Conservation (phyloP, 2,888 invertebrate genomes). For the Noctuana brunneofusca region DNA sequence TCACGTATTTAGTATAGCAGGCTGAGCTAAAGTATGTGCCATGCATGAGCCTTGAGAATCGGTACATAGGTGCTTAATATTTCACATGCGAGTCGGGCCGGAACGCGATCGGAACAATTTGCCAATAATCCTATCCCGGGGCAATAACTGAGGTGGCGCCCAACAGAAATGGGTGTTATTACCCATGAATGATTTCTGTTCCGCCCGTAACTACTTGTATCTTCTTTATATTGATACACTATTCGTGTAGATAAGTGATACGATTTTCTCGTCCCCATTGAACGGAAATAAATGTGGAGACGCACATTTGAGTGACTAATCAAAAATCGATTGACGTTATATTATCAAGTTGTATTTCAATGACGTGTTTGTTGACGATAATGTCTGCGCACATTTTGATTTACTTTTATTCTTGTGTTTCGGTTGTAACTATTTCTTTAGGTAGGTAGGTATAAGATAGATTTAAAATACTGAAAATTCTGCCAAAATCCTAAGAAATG, state of each 20-base stretch:
- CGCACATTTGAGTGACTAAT: no score
- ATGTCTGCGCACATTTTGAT: no score
- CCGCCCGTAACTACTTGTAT: slow-evolving; percentile 45
- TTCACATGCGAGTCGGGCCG: slow-evolving; percentile 69
- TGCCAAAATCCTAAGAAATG: no score
- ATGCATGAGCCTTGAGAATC: slow-evolving; percentile 35
- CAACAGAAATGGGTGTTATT: slow-evolving; percentile 72
- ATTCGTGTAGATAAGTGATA: background rate
- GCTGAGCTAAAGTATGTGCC: slow-evolving; percentile 15
- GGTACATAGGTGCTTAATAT: slow-evolving; percentile 72
- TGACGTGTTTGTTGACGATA: no score
- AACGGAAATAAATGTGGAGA: background rate
- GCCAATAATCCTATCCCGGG: slow-evolving; percentile 78
- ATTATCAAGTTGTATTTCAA: no score
- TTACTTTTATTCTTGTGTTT: no score
- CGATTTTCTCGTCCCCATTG: background rate
- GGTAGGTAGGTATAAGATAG: no score
- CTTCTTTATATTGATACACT: slow-evolving; percentile 47
- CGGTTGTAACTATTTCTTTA: no score
- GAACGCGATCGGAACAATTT: slow-evolving; percentile 79
- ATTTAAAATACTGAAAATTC: no score
- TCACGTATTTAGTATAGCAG: slow-evolving; percentile 25
- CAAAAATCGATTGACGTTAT: no score
- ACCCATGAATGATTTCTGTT: slow-evolving; percentile 71
- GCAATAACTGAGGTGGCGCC: slow-evolving; percentile 75